phyloP scores from a whole-genome alignment of 2,888 invertebrate genomes.

The Drosophila subquinaria region DNA sequence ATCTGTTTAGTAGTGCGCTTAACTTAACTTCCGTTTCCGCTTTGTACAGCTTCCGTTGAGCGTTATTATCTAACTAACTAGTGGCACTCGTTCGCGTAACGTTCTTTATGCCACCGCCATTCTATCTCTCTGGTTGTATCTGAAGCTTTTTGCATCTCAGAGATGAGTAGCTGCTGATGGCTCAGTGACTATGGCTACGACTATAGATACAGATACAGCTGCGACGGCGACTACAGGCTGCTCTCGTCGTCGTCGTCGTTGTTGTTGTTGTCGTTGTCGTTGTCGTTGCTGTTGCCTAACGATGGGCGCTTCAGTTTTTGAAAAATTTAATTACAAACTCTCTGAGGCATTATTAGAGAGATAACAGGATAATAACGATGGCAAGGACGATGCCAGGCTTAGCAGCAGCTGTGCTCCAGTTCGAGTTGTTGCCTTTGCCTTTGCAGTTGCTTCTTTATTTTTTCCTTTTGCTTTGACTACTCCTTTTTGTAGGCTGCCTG shows the following conservation, averaged over 20 bases:
- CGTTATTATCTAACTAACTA: constrained; percentile 82
- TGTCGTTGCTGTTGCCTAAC: constrained; percentile 42
- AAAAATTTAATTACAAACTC: constrained; percentile 82
- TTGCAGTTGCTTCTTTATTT: constrained; percentile 25
- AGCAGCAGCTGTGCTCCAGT: constrained; percentile 64
- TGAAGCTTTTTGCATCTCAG: constrained; percentile 41
- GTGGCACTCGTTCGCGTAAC: constrained; percentile 81
- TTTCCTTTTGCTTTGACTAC: constrained; percentile 32
- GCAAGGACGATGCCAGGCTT: constrained; percentile 67
- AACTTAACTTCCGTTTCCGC: constrained; percentile 81
- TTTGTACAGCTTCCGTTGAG: constrained; percentile 78
- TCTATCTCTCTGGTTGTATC: constrained; percentile 12
- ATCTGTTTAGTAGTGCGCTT: constrained; percentile 81
- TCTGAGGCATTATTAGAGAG: constrained; percentile 82
- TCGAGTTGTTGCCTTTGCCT: constrained; percentile 42
- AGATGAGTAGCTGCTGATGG: constrained; percentile 40
- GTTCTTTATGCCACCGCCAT: constrained; percentile 60
- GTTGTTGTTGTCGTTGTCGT: constrained; percentile 7
- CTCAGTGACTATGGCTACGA: constrained; percentile 3
- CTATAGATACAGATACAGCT: constrained; percentile 17
- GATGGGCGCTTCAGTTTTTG: constrained; percentile 70
- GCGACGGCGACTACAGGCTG: constrained; percentile 29
- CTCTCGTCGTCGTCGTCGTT: constrained; percentile 1
- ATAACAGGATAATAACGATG: constrained; percentile 82
- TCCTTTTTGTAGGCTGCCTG: constrained; percentile 48